A percentile compares a stretch with the other conserved stretches of the same genome.
Evolutionary conservation across 2,797 vertebrate genomes (phyloP).

Genomic region (Spheniscus humboldti): DNA sequence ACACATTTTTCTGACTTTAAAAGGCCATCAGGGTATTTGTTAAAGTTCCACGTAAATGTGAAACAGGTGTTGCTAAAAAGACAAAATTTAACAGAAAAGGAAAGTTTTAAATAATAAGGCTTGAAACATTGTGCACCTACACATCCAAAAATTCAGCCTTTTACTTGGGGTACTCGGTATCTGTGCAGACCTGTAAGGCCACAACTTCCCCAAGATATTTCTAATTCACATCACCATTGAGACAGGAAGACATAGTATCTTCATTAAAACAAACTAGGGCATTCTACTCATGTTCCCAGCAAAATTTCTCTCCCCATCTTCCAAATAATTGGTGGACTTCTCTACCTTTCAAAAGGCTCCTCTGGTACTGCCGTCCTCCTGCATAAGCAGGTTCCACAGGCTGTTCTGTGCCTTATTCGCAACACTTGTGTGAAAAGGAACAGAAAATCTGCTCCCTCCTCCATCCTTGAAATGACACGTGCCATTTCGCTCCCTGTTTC

Average conservation of each 20-base stretch:
- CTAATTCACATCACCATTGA: background rate
- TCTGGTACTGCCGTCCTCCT: background rate
- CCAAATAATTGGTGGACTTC: background rate
- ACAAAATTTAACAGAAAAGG: background rate
- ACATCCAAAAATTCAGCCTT: background rate
- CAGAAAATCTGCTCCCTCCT: background rate
- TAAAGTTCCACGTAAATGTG: background rate
- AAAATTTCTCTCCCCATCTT: background rate
- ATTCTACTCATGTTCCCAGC: background rate
- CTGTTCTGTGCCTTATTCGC: background rate
- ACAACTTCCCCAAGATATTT: background rate
- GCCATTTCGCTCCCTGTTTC: background rate
- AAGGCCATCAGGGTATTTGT: background rate
- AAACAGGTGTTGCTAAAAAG: background rate
- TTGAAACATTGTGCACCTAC: background rate
- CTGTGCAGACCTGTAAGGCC: background rate
- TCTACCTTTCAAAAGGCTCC: background rate
- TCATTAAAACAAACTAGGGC: background rate
- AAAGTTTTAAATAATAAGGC: conserved; percentile 13
- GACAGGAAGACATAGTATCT: background rate
- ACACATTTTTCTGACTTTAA: background rate
- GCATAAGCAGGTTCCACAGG: background rate
- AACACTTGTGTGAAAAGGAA: background rate
- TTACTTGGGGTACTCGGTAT: background rate
- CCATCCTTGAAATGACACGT: background rate